phyloP scores from a whole-genome alignment of 2,113 vertebrate species.

The Alligator sinensis region DNA sequence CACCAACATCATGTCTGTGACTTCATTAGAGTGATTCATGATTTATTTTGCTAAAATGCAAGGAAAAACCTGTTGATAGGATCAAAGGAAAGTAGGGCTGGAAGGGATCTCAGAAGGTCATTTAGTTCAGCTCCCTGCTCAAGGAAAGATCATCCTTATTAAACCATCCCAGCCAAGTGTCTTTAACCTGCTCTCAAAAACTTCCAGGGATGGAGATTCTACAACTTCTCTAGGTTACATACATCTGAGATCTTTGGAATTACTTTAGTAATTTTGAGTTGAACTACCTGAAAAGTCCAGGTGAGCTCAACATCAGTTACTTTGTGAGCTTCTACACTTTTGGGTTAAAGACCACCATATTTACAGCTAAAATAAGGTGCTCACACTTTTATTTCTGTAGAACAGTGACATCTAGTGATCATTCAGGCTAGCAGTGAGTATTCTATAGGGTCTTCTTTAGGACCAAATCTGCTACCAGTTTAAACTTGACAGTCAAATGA shows the following conservation, averaged over 20 bases:
- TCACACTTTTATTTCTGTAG: slow-evolving; percentile 29
- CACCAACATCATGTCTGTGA: background rate
- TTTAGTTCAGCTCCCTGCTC: no score
- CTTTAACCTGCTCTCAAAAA: no score
- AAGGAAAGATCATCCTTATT: no score
- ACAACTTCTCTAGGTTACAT: no score
- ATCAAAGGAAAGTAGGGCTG: background rate
- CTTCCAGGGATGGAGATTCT: no score
- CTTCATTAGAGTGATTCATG: slow-evolving; percentile 3
- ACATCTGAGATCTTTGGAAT: no score
- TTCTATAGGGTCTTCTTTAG: background rate
- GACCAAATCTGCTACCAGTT: background rate
- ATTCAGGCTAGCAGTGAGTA: background rate
- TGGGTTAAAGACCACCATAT: background rate
- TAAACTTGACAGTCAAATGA: background rate
- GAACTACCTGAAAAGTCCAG: background rate
- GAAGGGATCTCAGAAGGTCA: background rate
- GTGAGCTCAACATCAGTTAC: slow-evolving; percentile 19
- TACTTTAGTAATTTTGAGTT: background rate
- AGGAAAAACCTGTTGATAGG: background rate
- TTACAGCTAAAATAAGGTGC: background rate
- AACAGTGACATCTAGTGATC: slow-evolving; percentile 74
- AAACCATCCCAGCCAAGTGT: no score
- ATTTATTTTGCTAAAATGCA: background rate
- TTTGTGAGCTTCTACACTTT: background rate